These are phyloP conservation scores for Varroa destructor DNA, from an alignment of 1,140 invertebrate genomes.

Conservation along the genomic window DNA sequence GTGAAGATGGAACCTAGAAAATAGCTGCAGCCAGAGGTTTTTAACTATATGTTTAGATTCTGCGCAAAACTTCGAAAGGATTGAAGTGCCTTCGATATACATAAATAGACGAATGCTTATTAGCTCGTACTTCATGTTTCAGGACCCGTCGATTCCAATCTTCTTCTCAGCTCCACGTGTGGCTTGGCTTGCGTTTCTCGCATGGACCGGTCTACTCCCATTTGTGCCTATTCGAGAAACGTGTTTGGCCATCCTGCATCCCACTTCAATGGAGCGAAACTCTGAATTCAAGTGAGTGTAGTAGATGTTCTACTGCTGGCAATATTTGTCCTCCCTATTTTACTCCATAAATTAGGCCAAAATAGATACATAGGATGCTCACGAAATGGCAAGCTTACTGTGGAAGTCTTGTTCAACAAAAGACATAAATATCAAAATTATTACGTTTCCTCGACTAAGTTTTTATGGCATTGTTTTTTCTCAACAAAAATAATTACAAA, in stretches of 20 bases:
- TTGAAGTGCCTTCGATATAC: no score
- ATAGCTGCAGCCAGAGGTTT: no score
- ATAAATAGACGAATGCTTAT: no score
- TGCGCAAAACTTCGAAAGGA: no score
- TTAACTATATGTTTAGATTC: no score
- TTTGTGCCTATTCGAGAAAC: conserved; percentile 57
- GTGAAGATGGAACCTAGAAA: no score
- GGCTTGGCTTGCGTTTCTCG: conserved; percentile 46
- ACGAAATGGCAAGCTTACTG: neutral
- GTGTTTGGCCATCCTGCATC: conserved; percentile 55
- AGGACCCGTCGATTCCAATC: conserved; percentile 56
- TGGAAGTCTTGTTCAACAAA: neutral
- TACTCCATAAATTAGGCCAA: no score
- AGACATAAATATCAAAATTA: no score
- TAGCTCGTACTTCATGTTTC: conserved; percentile 33
- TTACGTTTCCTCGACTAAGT: no score
- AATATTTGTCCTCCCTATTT: neutral
- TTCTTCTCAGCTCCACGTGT: conserved; percentile 53
- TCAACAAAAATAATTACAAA: no score
- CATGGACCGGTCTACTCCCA: conserved; percentile 55
- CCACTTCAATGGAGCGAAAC: conserved; percentile 49
- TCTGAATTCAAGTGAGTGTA: conserved; percentile 33
- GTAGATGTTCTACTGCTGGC: neutral
- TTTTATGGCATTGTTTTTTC: no score
- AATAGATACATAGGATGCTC: no score